Percentiles rank a stretch among this genome's conserved stretches.
Evolutionary conservation across 1,140 invertebrate species (phyloP).

Genomic region (Eriocheir sinensis): DNA sequence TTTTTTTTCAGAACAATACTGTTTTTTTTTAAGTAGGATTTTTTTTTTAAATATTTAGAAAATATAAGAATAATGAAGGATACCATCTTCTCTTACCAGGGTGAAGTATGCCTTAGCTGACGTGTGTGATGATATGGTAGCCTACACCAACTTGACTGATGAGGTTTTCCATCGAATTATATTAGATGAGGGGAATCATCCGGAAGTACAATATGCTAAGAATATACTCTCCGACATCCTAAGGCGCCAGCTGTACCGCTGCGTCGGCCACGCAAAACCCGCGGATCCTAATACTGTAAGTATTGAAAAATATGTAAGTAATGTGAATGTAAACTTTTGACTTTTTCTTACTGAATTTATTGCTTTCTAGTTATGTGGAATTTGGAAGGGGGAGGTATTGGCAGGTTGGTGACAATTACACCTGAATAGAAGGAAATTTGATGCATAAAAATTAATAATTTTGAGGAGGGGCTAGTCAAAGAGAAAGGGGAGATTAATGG

Average conservation of each 20-base stretch:
- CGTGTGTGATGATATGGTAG: conserved; percentile 66
- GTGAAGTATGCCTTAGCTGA: conserved; percentile 42
- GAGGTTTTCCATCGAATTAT: conserved; percentile 67
- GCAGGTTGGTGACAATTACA: no score
- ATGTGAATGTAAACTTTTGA: background rate
- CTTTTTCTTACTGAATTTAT: background rate
- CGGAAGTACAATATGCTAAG: conserved; percentile 57
- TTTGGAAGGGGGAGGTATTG: no score
- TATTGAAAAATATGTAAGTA: conserved; percentile 66
- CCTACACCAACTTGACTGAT: conserved; percentile 63
- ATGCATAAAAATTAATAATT: no score
- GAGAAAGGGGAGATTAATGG: no score
- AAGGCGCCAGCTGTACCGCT: conserved; percentile 56
- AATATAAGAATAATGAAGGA: no score
- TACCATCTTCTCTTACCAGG: conserved; percentile 44
- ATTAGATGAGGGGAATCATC: conserved; percentile 49
- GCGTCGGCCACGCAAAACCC: conserved; percentile 64
- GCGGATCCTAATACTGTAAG: conserved; percentile 46
- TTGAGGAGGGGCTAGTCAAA: no score
- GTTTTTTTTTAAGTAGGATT: no score
- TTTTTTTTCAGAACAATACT: no score
- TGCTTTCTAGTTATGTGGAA: no score
- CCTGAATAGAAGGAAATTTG: no score
- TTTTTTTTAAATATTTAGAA: no score
- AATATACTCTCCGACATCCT: conserved; percentile 51